Percentiles rank a stretch among this genome's conserved stretches.
phyloP scores from a whole-genome alignment of 2,797 vertebrate genomes.

The Rhinatrema bivittatum region DNA sequence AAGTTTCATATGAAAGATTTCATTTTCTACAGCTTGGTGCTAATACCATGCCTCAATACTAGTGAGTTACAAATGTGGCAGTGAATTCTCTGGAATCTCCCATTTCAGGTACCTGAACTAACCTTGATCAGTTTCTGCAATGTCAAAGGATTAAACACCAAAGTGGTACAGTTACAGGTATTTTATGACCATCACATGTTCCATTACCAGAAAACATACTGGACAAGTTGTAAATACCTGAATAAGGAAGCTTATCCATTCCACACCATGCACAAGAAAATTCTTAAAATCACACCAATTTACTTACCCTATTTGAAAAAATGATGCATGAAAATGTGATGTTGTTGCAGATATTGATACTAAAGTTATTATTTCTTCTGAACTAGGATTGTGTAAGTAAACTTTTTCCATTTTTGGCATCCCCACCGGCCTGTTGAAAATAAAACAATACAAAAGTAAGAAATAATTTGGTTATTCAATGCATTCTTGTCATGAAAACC shows the following conservation, averaged over 20 bases:
- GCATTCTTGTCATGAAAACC: background rate
- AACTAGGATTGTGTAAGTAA: constrained; percentile 97
- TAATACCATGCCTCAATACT: too few species aligned
- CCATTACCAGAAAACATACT: too few species aligned
- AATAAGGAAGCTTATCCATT: constrained; percentile 1
- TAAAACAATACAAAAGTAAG: constrained; percentile 18
- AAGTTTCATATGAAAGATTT: too few species aligned
- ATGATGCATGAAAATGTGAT: constrained; percentile 97
- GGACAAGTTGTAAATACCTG: background rate
- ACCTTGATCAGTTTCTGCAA: too few species aligned
- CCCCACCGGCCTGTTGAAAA: constrained; percentile 81
- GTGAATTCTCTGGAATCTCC: too few species aligned
- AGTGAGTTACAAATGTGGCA: too few species aligned
- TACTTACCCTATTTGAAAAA: constrained; percentile 98
- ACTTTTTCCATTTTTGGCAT: constrained; percentile 99
- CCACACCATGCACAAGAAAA: background rate
- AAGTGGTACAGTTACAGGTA: background rate
- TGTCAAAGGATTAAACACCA: too few species aligned
- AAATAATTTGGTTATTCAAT: background rate
- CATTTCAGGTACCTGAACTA: too few species aligned
- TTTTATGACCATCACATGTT: too few species aligned
- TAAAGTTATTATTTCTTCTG: constrained; percentile 97
- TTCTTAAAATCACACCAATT: constrained; percentile 1
- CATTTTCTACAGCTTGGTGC: too few species aligned
- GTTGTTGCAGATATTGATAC: constrained; percentile 99